Evolutionary conservation across 30 jellyfish, hydroid and myxozoan species (phyloP).

Genomic region (Pelagia noctiluca): DNA sequence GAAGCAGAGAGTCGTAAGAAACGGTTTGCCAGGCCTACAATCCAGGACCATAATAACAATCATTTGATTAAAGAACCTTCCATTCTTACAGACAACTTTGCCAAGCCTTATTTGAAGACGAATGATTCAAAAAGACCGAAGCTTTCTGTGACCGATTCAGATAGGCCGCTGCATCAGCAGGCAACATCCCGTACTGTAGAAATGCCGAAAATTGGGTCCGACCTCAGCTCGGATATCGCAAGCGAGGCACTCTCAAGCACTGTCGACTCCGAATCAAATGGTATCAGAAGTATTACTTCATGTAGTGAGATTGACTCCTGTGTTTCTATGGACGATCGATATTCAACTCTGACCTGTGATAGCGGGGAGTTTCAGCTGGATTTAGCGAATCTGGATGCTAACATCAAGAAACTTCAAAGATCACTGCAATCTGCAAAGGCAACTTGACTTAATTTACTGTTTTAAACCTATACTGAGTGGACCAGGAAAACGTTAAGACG

Average conservation of each 20-base stretch:
- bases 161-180: no score
- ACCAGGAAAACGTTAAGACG: no score
- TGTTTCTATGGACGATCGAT: slow-evolving; percentile 34
- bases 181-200: neutral
- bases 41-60: no score
- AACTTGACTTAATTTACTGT: neutral
- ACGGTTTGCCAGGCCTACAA: no score
- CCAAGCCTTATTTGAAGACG: no score
- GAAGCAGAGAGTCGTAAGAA: no score
- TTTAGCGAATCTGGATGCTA: slow-evolving; percentile 60
- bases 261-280: neutral
- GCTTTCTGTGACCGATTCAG: no score
- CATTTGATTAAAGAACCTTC: no score
- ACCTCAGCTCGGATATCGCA: slow-evolving; percentile 1
- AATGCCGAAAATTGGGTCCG: neutral
- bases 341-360: slow-evolving; percentile 62
- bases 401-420: slow-evolving; percentile 45
- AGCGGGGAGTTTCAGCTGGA: slow-evolving; percentile 57
- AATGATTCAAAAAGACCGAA: no score
- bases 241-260: slow-evolving; percentile 12
- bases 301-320: neutral
- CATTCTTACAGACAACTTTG: no score
- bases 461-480: neutral
- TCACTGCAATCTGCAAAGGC: slow-evolving; percentile 46
- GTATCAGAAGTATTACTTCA: neutral